Evolutionary conservation across 2,113 vertebrate genomes (phyloP), one percentile per base, ranked within the genome.

Genomic region (Lipophrys pholis): DNA sequence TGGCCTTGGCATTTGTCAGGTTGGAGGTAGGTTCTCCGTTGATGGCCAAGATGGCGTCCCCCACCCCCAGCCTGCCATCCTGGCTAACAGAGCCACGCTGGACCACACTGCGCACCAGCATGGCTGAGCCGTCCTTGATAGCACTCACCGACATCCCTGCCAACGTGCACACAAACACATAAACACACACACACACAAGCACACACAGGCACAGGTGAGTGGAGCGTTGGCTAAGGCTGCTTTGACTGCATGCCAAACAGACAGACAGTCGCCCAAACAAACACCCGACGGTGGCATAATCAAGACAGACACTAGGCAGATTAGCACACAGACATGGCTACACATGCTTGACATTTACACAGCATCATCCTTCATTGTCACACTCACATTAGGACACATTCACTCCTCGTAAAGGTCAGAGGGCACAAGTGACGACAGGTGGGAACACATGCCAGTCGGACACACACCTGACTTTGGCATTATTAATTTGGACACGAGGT

Each of bases 121-220:
- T 94, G 84, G 97, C 97, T 83, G 94, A 94, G 79, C 97, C 97
- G 72, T 98, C 97, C 93, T 96, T 97, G 87, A 95, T 93, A 80
- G 96, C 94, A 83, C 95, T 98, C 75, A 99, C 96, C 57, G 96
- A 96, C 97, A 99, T 97, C 6, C 97, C 97, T 99, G 80, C 87
- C 86, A 89, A 86, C 62, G 73, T 0, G 60, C 74, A 78, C 68
- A 81, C 55, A 72, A 42, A 64, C 52, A 76, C 73, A 82, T 53
- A 85, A 48, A 72, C 50, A 67, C 65, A 79, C 21, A 30, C 21
- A 30, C 21, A 30, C 58, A 81, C 73, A 71, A 40, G 38, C 82
- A 73, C 74, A 89, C 53, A 61, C 12, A 63, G 48, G 60, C 70
- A 70, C 52, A 86, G 81, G 87, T 91, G 81, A 91, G 78, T 59